Evolutionary conservation across 2,113 vertebrate species (phyloP).

Genomic region (Campylomormyrus numenius): DNA sequence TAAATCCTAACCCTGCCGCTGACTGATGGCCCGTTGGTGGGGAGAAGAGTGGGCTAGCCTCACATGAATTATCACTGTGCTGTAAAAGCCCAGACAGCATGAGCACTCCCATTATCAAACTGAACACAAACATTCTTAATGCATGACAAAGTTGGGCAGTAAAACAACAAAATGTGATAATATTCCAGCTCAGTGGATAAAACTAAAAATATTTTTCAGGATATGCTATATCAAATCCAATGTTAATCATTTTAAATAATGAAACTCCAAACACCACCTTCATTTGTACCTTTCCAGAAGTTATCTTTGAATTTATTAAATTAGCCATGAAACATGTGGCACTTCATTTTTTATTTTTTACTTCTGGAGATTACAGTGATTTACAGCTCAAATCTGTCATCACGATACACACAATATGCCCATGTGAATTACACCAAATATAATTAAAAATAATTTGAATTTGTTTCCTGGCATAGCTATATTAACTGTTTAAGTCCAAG

Average conservation of each 20-base stretch:
- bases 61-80: neutral
- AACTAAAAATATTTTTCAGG: neutral
- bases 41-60: neutral
- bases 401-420: neutral
- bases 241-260: neutral
- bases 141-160: neutral
- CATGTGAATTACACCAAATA: neutral
- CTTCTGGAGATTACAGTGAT: neutral
- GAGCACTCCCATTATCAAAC: neutral
- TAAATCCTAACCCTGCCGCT: neutral
- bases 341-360: neutral
- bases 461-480: neutral
- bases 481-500: neutral
- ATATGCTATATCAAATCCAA: neutral
- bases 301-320: neutral
- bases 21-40: neutral
- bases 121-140: neutral
- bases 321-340: neutral
- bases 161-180: neutral
- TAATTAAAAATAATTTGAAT: neutral
- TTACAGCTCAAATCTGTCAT: neutral
- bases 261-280: neutral
- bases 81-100: neutral
- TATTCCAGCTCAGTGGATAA: neutral
- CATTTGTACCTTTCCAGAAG: neutral